phyloP scores from a whole-genome alignment of 2,113 vertebrate species.

The Anoura caudifer region DNA sequence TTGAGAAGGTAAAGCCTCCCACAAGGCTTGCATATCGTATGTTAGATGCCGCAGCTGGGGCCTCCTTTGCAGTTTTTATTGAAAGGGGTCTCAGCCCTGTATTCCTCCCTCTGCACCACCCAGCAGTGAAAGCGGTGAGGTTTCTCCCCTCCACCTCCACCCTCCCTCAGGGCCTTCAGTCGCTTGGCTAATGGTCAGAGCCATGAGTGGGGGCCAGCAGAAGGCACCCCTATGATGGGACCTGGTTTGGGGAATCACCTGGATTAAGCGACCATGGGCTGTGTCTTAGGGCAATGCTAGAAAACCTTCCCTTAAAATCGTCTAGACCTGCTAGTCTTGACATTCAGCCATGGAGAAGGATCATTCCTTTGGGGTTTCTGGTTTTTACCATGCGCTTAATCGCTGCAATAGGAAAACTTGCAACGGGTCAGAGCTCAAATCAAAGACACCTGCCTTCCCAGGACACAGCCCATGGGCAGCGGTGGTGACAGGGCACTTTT shows the following conservation, averaged over 20 bases:
- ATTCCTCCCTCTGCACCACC: not conserved
- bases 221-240: not conserved
- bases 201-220: not conserved
- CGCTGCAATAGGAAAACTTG: not conserved
- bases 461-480: not conserved
- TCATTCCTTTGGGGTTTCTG: not conserved
- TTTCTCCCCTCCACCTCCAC: not conserved
- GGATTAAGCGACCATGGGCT: not conserved
- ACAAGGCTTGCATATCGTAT: fast-evolving
- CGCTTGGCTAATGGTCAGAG: not conserved
- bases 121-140: not conserved
- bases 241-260: not conserved
- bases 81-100: not conserved
- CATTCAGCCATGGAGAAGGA: not conserved
- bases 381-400: not conserved
- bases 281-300: not conserved
- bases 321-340: not conserved
- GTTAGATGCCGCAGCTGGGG: fast-evolving
- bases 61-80: not conserved
- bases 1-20: not conserved
- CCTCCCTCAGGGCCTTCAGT: not conserved
- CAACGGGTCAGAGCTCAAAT: not conserved
- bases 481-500: no score
- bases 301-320: not conserved
- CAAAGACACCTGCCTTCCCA: not conserved